Evolutionary conservation across 2,888 invertebrate species (phyloP).

Genomic region (Hirtodrosophila histrioides): DNA sequence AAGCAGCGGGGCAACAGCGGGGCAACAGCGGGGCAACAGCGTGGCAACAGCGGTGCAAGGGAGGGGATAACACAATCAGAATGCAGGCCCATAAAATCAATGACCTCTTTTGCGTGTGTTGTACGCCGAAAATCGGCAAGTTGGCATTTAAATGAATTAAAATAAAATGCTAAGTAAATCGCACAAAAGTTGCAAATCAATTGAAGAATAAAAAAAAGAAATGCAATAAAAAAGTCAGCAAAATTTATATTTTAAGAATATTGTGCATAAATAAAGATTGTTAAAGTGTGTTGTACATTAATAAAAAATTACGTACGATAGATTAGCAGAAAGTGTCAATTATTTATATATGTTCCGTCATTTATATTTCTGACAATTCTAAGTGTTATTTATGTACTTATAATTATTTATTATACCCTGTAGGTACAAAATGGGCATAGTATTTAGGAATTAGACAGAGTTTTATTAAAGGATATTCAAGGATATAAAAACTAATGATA

Average conservation of each 20-base stretch:
- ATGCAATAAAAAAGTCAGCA: conserved; percentile 35
- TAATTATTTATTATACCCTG: too few species aligned
- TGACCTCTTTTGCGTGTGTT: conserved; percentile 55
- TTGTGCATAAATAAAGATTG: conserved; percentile 11
- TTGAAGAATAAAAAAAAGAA: neutral
- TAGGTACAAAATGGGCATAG: too few species aligned
- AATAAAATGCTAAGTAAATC: conserved; percentile 33
- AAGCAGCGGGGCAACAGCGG: neutral
- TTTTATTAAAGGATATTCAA: too few species aligned
- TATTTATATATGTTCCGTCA: too few species aligned
- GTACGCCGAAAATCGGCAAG: conserved; percentile 32
- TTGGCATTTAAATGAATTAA: conserved; percentile 59
- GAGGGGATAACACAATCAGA: neutral
- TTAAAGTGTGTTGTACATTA: conserved; percentile 39
- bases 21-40: neutral
- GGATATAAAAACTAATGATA: too few species aligned
- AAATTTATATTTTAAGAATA: conserved; percentile 5
- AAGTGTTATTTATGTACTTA: too few species aligned
- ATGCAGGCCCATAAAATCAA: conserved; percentile 55
- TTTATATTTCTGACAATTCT: too few species aligned
- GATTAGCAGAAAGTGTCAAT: neutral
- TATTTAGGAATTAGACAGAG: too few species aligned
- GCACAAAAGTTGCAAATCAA: conserved; percentile 23
- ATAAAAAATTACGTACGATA: neutral
- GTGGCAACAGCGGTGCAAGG: neutral